Evolutionary conservation across 1,140 invertebrate species (phyloP), one percentile per base, ranked within the genome.

Genomic region (Acromyrmex heyeri): DNA sequence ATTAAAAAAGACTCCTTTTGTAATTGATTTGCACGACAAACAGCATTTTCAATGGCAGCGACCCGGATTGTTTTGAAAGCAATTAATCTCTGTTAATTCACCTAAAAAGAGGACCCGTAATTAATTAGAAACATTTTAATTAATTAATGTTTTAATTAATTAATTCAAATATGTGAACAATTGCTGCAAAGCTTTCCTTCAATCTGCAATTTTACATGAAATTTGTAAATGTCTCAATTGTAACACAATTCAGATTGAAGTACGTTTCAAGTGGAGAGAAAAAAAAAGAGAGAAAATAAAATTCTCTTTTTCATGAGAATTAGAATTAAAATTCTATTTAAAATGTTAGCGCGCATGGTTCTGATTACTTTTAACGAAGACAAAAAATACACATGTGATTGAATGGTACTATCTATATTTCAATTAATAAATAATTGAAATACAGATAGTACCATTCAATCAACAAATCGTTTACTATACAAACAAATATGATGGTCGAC

Each of bases 51-150:
- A 44, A 44, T 12, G 34, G 0, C 1, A 44, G 34, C 6, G 4
- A 27, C 8, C 2, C 16, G 14, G 3, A 61, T 61, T 18, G 34
- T 16, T 77, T 21, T 16, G 10, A 8, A 14, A 75, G 21, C 14
- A 75, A 10, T 62, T 59, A 27, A 16, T 4, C 24, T 64, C 27
- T 57, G 18, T 44, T 7, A 27, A 62, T 77, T 6, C 4, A 34
- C 0, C 5, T 73, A 38, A 38, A 67, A 67, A 6, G 24, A 12
- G 4, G 24, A 62, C 2, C 0, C 8, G 0, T 18, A 27, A 21
- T 77, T 77, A 77, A 77, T 77, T 77, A 64, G 48, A 76, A 38
- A n/a, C 0, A 10, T 24, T 24, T 24, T 24, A 24, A 24, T 24
- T 24, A 24, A 24, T 38, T 38, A 38, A 7, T 44, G 10, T 18